Evolutionary conservation across 2,113 vertebrate genomes (phyloP).

Genomic region (Solea solea): DNA sequence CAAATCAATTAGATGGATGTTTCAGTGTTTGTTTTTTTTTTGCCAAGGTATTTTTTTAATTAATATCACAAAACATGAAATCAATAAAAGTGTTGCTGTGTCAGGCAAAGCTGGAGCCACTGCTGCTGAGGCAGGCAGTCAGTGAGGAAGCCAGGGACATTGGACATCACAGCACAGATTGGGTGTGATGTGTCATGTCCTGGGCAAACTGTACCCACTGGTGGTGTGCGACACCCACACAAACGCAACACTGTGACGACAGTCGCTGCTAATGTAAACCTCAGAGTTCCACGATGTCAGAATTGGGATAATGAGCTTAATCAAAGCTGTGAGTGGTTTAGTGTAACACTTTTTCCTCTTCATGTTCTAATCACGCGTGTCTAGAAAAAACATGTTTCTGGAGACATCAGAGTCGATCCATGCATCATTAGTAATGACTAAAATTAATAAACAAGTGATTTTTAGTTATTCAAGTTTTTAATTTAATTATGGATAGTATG

Average conservation of each 20-base stretch:
- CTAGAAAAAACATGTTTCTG: too few species aligned
- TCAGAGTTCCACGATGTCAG: background rate
- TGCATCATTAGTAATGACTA: too few species aligned
- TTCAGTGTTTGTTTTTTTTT: constrained; percentile 34
- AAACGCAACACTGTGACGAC: constrained; percentile 25
- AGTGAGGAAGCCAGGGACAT: constrained; percentile 31
- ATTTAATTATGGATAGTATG: too few species aligned
- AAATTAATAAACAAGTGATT: too few species aligned
- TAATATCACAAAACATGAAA: constrained; percentile 44
- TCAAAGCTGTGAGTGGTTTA: too few species aligned
- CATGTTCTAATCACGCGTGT: too few species aligned
- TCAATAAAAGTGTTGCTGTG: constrained; percentile 44
- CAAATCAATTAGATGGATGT: constrained; percentile 55
- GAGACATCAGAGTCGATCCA: too few species aligned
- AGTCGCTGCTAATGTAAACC: constrained; percentile 2
- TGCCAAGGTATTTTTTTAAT: constrained; percentile 35
- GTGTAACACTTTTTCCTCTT: too few species aligned
- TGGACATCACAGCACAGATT: constrained; percentile 61
- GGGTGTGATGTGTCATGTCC: constrained; percentile 51
- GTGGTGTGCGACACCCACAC: constrained; percentile 34
- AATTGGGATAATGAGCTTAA: background rate
- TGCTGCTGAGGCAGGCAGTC: constrained; percentile 13
- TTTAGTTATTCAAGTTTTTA: too few species aligned
- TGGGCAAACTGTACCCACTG: constrained; percentile 51
- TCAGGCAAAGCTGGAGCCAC: background rate